Evolutionary conservation across 2,797 vertebrate genomes (phyloP).

Genomic region (Parauchenoglanis punctatus): DNA sequence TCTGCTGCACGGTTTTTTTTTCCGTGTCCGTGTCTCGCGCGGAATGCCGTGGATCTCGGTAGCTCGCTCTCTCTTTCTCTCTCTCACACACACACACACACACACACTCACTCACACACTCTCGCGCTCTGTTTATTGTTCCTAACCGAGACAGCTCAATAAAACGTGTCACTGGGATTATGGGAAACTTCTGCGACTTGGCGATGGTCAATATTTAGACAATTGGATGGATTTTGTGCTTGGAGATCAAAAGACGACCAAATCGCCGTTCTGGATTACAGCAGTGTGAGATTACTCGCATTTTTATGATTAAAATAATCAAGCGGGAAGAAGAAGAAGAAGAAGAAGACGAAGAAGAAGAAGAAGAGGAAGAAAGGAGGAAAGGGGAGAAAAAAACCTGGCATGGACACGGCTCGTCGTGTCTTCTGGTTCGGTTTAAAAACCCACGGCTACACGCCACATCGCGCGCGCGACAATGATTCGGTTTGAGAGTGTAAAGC

Average conservation of each 20-base stretch:
- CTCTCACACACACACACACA: not conserved
- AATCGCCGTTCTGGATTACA: conserved; percentile 11
- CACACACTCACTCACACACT: not conserved
- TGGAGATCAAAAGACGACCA: not conserved
- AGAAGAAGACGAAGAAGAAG: not conserved
- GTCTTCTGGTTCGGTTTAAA: conserved; percentile 64
- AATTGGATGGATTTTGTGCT: conserved; percentile 51
- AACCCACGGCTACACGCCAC: conserved; percentile 64
- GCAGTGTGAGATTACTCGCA: not conserved
- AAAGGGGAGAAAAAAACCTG: conserved; percentile 50
- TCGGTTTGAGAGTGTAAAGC: conserved; percentile 61
- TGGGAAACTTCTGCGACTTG: conserved; percentile 62
- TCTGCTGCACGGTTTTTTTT: conserved; percentile 70
- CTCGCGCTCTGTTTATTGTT: conserved; percentile 57
- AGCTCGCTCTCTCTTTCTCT: conserved; percentile 1
- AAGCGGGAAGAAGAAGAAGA: conserved; percentile 24
- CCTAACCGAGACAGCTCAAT: conserved; percentile 32
- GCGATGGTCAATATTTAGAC: conserved; percentile 33
- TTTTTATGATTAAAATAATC: conserved; percentile 31
- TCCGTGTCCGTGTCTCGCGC: conserved; percentile 52
- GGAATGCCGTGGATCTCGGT: conserved; percentile 51
- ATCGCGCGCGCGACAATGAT: conserved; percentile 63
- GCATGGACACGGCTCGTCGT: conserved; percentile 66
- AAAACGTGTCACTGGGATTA: conserved; percentile 42
- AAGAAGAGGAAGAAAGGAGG: not conserved